A percentile compares a stretch with the other conserved stretches of the same genome.
phyloP scores from a whole-genome alignment of 2,797 vertebrate species.

The Sebastes nivosus region DNA sequence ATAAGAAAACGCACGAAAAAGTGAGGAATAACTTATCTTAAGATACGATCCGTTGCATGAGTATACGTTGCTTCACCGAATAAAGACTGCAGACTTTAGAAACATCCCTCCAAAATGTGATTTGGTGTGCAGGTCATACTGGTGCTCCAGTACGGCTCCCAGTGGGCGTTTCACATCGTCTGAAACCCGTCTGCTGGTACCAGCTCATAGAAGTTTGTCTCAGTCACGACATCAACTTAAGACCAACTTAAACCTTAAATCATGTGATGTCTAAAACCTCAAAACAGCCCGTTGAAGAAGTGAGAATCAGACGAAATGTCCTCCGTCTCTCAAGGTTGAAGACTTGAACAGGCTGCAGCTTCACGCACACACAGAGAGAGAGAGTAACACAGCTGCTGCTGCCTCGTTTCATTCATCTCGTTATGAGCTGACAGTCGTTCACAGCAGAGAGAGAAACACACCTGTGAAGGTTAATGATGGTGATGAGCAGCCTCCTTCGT shows the following conservation, averaged over 20 bases:
- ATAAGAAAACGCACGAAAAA: too few relatives aligned
- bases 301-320: background rate
- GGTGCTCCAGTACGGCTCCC: background rate
- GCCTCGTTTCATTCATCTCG: background rate
- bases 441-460: background rate
- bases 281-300: too few relatives aligned
- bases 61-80: background rate
- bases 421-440: background rate
- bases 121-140: background rate
- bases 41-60: rapidly evolving
- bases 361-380: background rate
- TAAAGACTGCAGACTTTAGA: background rate
- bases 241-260: too few relatives aligned
- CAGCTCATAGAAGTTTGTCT: too few relatives aligned
- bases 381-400: too few relatives aligned
- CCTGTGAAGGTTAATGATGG: background rate
- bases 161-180: background rate
- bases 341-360: background rate
- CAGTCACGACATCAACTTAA: background rate
- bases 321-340: background rate
- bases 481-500: too few relatives aligned
- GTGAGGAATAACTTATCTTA: too few relatives aligned
- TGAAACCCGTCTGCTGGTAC: too few relatives aligned
- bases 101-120: background rate
- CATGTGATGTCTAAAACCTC: too few relatives aligned